phyloP scores from a whole-genome alignment of 2,113 vertebrate species.

The Nerophis ophidion region DNA sequence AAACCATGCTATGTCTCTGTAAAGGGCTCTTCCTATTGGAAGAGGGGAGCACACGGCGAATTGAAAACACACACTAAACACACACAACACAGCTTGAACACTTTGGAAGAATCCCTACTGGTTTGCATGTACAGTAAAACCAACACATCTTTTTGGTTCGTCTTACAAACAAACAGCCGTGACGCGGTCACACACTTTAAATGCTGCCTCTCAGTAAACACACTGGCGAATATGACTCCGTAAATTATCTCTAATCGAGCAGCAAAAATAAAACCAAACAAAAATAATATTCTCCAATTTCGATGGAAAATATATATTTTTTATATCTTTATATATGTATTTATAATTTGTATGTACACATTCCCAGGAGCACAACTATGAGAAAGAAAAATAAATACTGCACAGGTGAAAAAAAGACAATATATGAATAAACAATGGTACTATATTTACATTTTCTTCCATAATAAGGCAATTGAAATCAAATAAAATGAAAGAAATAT shows the following conservation, averaged over 20 bases:
- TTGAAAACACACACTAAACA: constrained; percentile 65
- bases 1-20: constrained; percentile 71
- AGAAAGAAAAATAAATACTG: constrained; percentile 59
- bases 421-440: constrained; percentile 29
- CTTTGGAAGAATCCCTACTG: constrained; percentile 60
- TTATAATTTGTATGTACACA: constrained; percentile 64
- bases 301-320: constrained; percentile 79
- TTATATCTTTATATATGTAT: constrained; percentile 76
- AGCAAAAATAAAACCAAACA: constrained; percentile 74
- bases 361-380: constrained; percentile 62
- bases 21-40: constrained; percentile 63
- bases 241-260: constrained; percentile 58
- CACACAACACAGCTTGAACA: constrained; percentile 56
- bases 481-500: constrained; percentile 58
- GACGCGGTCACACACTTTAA: constrained; percentile 50
- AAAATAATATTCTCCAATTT: constrained; percentile 73
- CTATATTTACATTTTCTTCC: constrained; percentile 46
- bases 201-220: constrained; percentile 55
- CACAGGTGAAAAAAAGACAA: constrained; percentile 44
- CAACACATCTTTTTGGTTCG: constrained; percentile 47
- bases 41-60: constrained; percentile 63
- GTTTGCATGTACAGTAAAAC: constrained; percentile 63
- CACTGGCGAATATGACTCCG: constrained; percentile 60
- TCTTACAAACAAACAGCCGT: constrained; percentile 61
- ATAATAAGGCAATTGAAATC: constrained; percentile 69